Conservation (phyloP, 2,797 vertebrate genomes). For the Heteromormyrus szaboi region DNA sequence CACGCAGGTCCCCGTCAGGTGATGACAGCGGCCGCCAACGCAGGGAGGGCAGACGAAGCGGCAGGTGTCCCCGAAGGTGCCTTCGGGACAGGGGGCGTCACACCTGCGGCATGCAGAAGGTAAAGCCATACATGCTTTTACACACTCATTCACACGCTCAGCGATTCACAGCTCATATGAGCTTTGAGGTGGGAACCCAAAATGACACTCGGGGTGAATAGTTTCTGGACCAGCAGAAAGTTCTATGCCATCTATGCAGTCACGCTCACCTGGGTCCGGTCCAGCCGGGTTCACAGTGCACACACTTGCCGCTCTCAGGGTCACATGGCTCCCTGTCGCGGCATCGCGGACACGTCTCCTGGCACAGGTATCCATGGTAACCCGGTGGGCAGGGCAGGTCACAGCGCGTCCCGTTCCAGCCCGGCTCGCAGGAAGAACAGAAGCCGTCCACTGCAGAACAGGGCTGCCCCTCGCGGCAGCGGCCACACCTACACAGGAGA, state of each 20-base stretch:
- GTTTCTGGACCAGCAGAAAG: not conserved
- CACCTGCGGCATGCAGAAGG: constrained; percentile 60
- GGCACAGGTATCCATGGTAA: constrained; percentile 70
- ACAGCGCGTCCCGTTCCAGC: constrained; percentile 83
- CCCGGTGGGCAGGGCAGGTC: constrained; percentile 63
- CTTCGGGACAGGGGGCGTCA: constrained; percentile 62
- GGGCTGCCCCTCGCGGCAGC: constrained; percentile 58
- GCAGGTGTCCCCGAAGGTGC: constrained; percentile 76
- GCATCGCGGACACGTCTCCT: constrained; percentile 70
- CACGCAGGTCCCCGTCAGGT: constrained; percentile 78
- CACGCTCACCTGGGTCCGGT: constrained; percentile 68
- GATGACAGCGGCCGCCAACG: constrained; percentile 71
- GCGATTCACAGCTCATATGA: not conserved
- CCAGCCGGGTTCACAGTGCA: constrained; percentile 74
- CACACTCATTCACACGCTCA: not conserved
- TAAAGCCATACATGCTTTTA: not conserved
- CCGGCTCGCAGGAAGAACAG: constrained; percentile 72
- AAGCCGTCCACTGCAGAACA: constrained; percentile 71
- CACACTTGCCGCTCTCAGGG: constrained; percentile 66
- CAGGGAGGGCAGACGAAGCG: constrained; percentile 67
- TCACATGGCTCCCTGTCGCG: constrained; percentile 63
- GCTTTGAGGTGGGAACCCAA: not conserved
- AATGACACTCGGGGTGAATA: not conserved
- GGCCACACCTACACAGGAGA: constrained; percentile 60
- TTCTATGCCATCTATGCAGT: not conserved